Evolutionary conservation across 2,113 vertebrate species (phyloP).

Genomic region (Neodon shergylaensis): DNA sequence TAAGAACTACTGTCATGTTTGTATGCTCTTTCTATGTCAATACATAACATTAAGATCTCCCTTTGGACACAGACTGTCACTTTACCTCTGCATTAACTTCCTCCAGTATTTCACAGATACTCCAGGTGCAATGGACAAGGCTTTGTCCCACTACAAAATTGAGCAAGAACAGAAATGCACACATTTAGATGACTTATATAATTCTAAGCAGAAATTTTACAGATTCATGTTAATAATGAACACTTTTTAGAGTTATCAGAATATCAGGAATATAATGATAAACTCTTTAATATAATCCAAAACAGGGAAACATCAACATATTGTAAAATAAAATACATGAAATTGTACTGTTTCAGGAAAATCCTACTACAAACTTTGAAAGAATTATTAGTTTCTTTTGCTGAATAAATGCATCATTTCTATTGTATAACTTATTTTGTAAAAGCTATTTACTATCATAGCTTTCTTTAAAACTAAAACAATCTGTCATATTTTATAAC

Average conservation of each 20-base stretch:
- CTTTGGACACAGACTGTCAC: neutral
- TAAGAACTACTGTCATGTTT: neutral
- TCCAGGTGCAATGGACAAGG: constrained; percentile 95
- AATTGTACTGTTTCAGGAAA: constrained; percentile 9
- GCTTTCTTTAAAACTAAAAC: neutral
- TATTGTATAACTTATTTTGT: neutral
- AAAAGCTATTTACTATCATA: neutral
- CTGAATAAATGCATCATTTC: neutral
- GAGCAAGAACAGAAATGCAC: neutral
- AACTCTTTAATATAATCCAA: neutral
- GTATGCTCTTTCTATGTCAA: neutral
- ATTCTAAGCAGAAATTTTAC: neutral
- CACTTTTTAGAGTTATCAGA: neutral
- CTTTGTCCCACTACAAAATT: constrained; percentile 95
- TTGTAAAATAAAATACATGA: constrained; percentile 32
- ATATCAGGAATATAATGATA: constrained; percentile 22
- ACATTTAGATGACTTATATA: neutral
- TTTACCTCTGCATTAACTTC: constrained; percentile 97
- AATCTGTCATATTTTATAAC: neutral
- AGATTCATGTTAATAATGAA: neutral
- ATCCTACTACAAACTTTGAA: neutral
- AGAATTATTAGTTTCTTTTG: neutral
- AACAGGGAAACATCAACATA: neutral
- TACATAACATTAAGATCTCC: neutral
- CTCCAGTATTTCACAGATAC: constrained; percentile 99